Conservation (phyloP, 2,797 vertebrate species). For the Dermochelys coriacea region DNA sequence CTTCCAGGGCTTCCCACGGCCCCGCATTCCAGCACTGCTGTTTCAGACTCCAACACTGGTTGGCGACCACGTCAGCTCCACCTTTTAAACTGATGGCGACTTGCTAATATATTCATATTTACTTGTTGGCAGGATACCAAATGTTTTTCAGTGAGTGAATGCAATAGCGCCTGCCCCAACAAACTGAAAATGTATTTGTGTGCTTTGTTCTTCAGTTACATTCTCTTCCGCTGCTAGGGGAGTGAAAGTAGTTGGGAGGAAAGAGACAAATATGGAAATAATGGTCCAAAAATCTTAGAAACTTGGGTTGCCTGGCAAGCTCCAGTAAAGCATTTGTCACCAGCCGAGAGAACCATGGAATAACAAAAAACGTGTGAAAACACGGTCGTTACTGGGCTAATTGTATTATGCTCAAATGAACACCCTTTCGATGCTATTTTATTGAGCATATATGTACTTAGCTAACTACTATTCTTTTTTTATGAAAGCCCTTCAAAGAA, state of each 20-base stretch:
- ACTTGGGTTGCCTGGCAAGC: neutral
- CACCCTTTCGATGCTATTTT: neutral
- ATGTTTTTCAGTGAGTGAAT: neutral
- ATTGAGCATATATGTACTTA: neutral
- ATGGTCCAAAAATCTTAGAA: neutral
- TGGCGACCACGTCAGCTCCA: neutral
- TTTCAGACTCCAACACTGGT: neutral
- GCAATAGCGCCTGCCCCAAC: neutral
- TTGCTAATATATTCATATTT: rapidly evolving
- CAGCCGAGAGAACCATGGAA: neutral
- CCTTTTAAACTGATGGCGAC: neutral
- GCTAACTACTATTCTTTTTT: neutral
- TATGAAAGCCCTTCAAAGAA: neutral
- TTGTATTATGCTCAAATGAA: neutral
- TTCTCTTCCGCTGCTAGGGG: neutral
- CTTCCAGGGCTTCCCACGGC: neutral
- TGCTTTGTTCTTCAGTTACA: neutral
- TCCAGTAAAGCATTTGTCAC: neutral
- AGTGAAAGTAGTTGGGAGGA: neutral
- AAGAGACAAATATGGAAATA: neutral
- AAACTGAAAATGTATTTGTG: neutral
- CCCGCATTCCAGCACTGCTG: neutral
- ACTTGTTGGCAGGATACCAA: rapidly evolving
- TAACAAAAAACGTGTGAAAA: neutral
- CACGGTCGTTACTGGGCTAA: neutral